Percentiles rank a stretch among this genome's conserved stretches.
Evolutionary conservation across 2,797 vertebrate species (phyloP).

Genomic region (Sphenopsis melanotis): DNA sequence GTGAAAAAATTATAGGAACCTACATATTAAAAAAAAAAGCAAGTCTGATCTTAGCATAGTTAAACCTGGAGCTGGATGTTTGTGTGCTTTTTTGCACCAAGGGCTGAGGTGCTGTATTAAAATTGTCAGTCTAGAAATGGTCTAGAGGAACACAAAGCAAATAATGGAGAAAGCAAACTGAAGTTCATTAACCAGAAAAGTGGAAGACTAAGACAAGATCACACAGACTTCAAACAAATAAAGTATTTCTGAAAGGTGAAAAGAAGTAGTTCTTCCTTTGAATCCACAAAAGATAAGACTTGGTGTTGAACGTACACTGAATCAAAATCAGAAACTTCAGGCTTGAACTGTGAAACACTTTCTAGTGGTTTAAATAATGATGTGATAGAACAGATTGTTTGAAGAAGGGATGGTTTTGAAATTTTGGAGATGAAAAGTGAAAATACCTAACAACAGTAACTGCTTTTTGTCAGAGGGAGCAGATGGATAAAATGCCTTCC

Average conservation of each 20-base stretch:
- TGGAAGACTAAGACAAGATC: neutral
- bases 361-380: neutral
- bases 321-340: neutral
- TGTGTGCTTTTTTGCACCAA: neutral
- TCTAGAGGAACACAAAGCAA: neutral
- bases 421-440: neutral
- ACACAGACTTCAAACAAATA: neutral
- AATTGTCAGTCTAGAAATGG: neutral
- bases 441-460: neutral
- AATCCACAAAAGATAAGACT: neutral
- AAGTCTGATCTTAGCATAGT: neutral
- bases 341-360: neutral
- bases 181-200: neutral
- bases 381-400: neutral
- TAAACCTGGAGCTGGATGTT: neutral
- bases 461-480: neutral
- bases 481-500: neutral
- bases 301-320: neutral
- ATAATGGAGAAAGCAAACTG: neutral
- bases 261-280: neutral
- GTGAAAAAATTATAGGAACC: accelerated
- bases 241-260: neutral
- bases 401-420: neutral
- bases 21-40: accelerated
- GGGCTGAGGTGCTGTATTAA: neutral